Evolutionary conservation across 2,113 vertebrate species (phyloP).

Genomic region (Larimichthys crocea): DNA sequence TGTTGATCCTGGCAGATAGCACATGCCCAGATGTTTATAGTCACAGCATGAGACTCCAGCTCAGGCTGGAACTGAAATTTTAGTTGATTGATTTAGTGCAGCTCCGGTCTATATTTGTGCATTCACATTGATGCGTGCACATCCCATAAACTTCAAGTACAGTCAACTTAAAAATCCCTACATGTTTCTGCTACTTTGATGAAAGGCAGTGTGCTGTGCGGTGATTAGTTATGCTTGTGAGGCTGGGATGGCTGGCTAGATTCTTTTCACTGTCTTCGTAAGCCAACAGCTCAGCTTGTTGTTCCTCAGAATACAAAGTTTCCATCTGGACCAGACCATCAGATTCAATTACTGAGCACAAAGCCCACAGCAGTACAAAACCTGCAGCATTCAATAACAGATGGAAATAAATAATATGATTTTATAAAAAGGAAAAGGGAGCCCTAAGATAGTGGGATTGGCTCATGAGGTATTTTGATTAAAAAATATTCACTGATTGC

Average conservation of each 20-base stretch:
- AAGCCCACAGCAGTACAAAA: constrained; percentile 56
- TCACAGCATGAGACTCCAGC: constrained; percentile 10
- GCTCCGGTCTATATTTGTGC: constrained; percentile 20
- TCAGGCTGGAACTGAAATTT: constrained; percentile 29
- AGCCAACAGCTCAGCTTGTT: constrained; percentile 59
- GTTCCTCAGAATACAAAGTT: constrained; percentile 60
- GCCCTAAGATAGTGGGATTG: constrained; percentile 36
- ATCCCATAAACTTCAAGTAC: constrained; percentile 50
- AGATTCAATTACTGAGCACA: constrained; percentile 72
- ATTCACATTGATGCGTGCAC: not conserved
- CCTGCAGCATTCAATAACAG: constrained; percentile 51
- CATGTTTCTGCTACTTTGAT: constrained; percentile 57
- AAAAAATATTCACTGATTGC: constrained; percentile 51
- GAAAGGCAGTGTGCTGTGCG: constrained; percentile 22
- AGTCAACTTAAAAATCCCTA: constrained; percentile 36
- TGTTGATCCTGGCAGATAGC: constrained; percentile 34
- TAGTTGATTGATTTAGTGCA: constrained; percentile 40
- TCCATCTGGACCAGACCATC: constrained; percentile 59
- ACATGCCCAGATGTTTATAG: constrained; percentile 42
- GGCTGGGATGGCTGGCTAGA: constrained; percentile 22
- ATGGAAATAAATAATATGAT: constrained; percentile 60
- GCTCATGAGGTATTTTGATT: constrained; percentile 58
- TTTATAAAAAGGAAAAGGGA: constrained; percentile 15
- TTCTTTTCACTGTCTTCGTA: constrained; percentile 7
- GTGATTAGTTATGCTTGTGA: constrained; percentile 57